Evolutionary conservation across 35 echinoderm and acorn worm genomes (phyloP).

Genomic region (Lytechinus pictus): DNA sequence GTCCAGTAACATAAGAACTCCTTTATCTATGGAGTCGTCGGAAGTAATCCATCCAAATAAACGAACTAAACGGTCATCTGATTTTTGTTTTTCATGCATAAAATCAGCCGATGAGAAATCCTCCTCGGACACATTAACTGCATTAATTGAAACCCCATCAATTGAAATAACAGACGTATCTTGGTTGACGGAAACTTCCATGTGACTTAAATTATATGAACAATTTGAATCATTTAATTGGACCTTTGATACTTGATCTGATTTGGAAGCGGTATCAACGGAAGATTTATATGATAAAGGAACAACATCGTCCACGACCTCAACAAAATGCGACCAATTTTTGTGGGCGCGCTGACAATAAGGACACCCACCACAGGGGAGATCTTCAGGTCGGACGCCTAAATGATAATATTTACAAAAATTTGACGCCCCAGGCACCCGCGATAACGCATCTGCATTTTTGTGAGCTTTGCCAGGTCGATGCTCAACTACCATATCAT

Average conservation of each 20-base stretch:
- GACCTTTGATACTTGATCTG: not conserved
- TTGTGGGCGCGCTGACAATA: too few relatives aligned
- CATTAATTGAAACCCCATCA: not conserved
- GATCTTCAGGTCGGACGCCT: too few relatives aligned
- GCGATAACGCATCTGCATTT: too few relatives aligned
- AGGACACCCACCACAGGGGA: too few relatives aligned
- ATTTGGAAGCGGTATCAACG: not conserved
- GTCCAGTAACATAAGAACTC: not conserved
- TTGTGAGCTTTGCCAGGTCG: too few relatives aligned
- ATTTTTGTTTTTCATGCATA: slow-evolving; percentile 36
- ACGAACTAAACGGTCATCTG: not conserved
- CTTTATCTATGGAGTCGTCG: not conserved
- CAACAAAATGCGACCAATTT: too few relatives aligned
- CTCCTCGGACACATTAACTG: not conserved
- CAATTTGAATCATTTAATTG: not conserved
- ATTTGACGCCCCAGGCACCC: too few relatives aligned
- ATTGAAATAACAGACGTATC: not conserved
- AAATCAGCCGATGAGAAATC: not conserved
- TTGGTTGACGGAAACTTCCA: not conserved
- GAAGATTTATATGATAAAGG: too few relatives aligned
- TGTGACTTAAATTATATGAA: not conserved
- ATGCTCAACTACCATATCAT: too few relatives aligned
- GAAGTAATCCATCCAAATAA: slow-evolving; percentile 31
- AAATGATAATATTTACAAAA: too few relatives aligned
- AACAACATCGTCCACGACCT: too few relatives aligned